Evolutionary conservation across 1,140 invertebrate species (phyloP).

Genomic region (Pogonomyrmex californicus): DNA sequence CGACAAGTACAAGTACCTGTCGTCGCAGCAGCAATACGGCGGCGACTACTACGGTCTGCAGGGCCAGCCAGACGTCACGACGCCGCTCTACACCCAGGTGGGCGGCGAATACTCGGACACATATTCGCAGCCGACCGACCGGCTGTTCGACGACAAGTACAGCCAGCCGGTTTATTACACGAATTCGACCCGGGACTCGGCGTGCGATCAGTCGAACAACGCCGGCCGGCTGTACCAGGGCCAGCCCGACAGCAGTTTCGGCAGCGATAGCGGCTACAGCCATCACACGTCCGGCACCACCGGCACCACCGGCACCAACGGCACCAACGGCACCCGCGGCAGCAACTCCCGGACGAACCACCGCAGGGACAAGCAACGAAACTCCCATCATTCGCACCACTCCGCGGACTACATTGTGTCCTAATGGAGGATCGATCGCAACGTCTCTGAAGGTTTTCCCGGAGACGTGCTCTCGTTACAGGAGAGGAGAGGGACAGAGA

Average conservation of each 20-base stretch:
- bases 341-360: constrained; percentile 79
- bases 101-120: constrained; percentile 72
- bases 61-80: constrained; percentile 72
- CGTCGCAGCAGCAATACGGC: constrained; percentile 42
- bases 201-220: constrained; percentile 64
- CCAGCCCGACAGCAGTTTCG: constrained; percentile 88
- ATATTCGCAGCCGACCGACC: constrained; percentile 75
- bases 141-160: constrained; percentile 82
- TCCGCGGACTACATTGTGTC: constrained; percentile 84
- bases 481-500: neutral
- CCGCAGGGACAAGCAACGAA: constrained; percentile 83
- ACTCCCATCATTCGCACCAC: constrained; percentile 83
- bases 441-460: neutral
- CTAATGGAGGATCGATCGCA: constrained; percentile 68
- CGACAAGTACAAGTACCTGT: constrained; percentile 77
- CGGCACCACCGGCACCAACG: constrained; percentile 82
- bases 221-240: constrained; percentile 82
- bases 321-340: constrained; percentile 81
- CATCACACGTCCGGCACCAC: constrained; percentile 90
- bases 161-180: constrained; percentile 78
- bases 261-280: constrained; percentile 91
- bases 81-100: constrained; percentile 77
- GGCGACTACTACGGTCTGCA: constrained; percentile 80
- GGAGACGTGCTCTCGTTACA: neutral
- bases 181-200: constrained; percentile 63